Conservation (phyloP, 2,888 invertebrate species). For the Thera britannica region DNA sequence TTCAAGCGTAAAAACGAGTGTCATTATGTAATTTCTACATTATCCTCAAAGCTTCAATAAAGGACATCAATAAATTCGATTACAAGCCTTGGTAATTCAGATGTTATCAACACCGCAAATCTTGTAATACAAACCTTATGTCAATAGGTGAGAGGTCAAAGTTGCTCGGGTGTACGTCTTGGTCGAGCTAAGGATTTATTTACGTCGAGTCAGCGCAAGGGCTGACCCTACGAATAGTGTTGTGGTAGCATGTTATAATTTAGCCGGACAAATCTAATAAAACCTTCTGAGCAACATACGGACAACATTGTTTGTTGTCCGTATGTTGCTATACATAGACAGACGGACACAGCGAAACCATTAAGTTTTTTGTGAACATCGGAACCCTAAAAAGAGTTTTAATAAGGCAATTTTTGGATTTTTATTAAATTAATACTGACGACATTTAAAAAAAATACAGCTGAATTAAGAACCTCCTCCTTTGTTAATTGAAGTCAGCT, state of each 20-base stretch:
- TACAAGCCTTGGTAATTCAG: constrained; percentile 30
- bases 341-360: no score
- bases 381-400: no score
- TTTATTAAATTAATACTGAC: no score
- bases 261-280: background rate
- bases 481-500: no score
- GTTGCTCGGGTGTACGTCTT: constrained; percentile 18
- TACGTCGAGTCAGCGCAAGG: constrained; percentile 48
- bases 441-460: no score
- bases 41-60: constrained; percentile 16
- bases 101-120: constrained; percentile 19
- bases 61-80: constrained; percentile 30
- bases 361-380: no score
- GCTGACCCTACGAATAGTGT: constrained; percentile 38
- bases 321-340: no score
- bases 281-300: no score
- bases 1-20: constrained; percentile 4
- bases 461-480: no score
- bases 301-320: no score
- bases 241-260: background rate
- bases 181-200: constrained; percentile 40
- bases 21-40: constrained; percentile 18
- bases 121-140: constrained; percentile 27
- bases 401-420: no score
- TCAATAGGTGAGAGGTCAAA: constrained; percentile 19